Base-by-base conservation (phyloP, 2,888 invertebrate species). In the Celastrina argiolus region DNA sequence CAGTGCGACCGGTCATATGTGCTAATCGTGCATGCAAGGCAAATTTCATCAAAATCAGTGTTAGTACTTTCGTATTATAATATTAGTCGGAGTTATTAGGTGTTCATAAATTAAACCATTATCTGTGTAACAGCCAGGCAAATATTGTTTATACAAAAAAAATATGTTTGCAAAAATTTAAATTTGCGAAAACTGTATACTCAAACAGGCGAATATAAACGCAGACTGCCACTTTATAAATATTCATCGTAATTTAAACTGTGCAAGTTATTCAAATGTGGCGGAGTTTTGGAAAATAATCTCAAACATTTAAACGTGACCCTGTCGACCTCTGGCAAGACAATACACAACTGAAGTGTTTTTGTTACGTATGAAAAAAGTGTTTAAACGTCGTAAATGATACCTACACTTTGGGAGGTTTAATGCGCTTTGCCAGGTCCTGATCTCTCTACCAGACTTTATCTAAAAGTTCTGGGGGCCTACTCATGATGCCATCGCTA, bases 221-320 rank as follows among this genome's bases (percentile, higher is more conserved):
- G 22, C 22, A 51, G 51, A 51, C 22, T 51, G 22, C 22, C 22
- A 22, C 12, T 12, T 22, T 26, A 51, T 51, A 51, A 51, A 51
- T 51, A 51, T 51, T 51, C 51, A 51, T 26, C 8, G 22, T 22
- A 51, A 51, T 51, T 12, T 51, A 22, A 26, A 22, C 51, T 22
- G 51, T 22, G 51, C 36, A 36, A 14, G 18, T 22, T 51, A 51
- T 14, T 51, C 51, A 31, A 31, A 31, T 51, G 22, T 51, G 51
- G 12, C 51, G 22, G 51, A 51, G 14, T 26, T 22, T 51, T 12
- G 3, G 5, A 12, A 18, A 45, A 51, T 10, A 51, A 36, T 26
- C 51, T 51, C 51, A 22, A 51, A 26, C 51, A 12, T 51, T 51
- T 16, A 45, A 51, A 14, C 51, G 51, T 51, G 51, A 51, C 51